A percentile compares a stretch with the other conserved stretches of the same genome.
These are phyloP conservation scores for Erinaceus europaeus DNA, from an alignment of 2,113 vertebrate species.

Conservation along the genomic window DNA sequence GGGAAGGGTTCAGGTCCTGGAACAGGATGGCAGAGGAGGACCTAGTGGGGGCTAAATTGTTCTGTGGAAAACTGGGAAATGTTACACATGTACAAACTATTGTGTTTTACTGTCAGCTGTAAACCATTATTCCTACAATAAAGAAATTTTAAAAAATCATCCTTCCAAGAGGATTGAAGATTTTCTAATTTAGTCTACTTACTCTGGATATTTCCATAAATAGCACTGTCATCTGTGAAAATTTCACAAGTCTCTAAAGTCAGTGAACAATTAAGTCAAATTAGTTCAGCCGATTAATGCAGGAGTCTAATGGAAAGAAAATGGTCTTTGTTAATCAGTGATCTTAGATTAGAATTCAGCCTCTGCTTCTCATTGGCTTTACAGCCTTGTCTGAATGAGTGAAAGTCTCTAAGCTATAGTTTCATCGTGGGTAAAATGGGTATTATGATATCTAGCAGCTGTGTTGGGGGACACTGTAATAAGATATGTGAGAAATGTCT, in stretches of 20 bases:
- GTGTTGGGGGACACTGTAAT: not conserved
- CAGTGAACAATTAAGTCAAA: conserved; percentile 43
- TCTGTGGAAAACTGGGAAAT: too few relatives aligned
- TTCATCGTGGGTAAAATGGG: conserved; percentile 29
- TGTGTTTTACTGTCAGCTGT: too few relatives aligned
- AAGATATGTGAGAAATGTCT: conserved; percentile 10
- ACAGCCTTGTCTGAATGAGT: conserved; percentile 32
- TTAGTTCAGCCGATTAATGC: conserved; percentile 25
- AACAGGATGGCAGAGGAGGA: too few relatives aligned
- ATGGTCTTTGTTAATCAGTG: conserved; percentile 24
- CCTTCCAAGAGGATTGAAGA: too few relatives aligned
- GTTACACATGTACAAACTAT: too few relatives aligned
- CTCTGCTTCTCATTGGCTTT: conserved; percentile 29
- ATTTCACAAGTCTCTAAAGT: not conserved
- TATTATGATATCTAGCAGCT: conserved; percentile 6
- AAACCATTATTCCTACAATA: too few relatives aligned
- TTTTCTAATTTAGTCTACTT: not conserved
- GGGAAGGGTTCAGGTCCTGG: too few relatives aligned
- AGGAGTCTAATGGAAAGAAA: conserved; percentile 20
- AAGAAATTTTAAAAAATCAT: too few relatives aligned
- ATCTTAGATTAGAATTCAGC: conserved; percentile 52
- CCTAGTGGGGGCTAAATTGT: too few relatives aligned
- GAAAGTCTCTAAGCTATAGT: conserved; percentile 37
- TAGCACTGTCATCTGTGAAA: not conserved
- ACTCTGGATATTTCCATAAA: not conserved